Conservation (phyloP, 2,113 vertebrate genomes). For the Pterophyllum scalare region DNA sequence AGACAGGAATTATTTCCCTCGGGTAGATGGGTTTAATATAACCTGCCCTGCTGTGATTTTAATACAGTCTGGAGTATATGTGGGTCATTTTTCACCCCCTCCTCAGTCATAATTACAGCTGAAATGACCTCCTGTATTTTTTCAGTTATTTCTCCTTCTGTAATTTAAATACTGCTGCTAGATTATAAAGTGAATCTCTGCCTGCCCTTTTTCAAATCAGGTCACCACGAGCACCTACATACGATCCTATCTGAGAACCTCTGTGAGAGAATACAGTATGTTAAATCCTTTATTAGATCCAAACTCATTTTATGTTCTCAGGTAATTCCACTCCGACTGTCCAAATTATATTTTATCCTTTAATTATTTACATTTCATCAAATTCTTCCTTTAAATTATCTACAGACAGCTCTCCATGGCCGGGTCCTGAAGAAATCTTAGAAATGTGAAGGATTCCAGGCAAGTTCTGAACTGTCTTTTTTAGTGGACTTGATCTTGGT, state of each 20-base stretch:
- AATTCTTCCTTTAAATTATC: neutral
- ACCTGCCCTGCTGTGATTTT: neutral
- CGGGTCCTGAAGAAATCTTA: neutral
- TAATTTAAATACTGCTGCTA: neutral
- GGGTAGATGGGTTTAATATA: neutral
- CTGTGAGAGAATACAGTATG: neutral
- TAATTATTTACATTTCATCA: neutral
- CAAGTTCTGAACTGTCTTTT: too few relatives aligned
- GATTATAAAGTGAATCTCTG: neutral
- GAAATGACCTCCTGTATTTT: neutral
- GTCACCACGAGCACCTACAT: neutral
- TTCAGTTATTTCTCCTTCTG: neutral
- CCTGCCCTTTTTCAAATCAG: neutral
- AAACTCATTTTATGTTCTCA: neutral
- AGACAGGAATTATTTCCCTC: neutral
- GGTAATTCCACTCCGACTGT: neutral
- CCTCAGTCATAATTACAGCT: slow-evolving; percentile 1
- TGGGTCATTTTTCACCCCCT: neutral
- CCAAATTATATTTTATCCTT: neutral
- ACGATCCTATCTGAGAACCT: neutral
- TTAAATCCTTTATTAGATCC: neutral
- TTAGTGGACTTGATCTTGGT: too few relatives aligned
- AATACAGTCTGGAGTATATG: neutral
- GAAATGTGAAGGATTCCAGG: neutral
- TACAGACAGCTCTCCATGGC: too few relatives aligned